Base-by-base conservation (phyloP, 2,113 vertebrate genomes). In the Sakesphorus luctuosus region DNA sequence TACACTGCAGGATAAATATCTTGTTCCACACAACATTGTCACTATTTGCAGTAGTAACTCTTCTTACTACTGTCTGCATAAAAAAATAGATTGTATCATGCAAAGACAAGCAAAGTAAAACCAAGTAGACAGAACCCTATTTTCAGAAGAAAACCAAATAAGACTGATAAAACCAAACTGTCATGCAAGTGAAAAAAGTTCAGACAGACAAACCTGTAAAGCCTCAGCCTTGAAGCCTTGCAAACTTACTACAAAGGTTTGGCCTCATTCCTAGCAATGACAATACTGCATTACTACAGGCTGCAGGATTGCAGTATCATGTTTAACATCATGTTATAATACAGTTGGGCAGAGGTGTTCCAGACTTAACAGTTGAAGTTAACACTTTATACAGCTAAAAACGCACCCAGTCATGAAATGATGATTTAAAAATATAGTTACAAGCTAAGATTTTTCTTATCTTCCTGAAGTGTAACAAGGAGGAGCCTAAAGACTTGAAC, bases 261-360 rank as follows among this genome's bases (percentile, higher is more conserved):
- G 68, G 28, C 7, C 11, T 26, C 1, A 0, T 29, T 78, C 21
- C 7, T 79, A 40, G 3, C 8, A 74, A 17, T 29, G 21, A 2
- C 12, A 52, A 28, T 23, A 33, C 24, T 4, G 3, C 6, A 43
- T 63, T 36, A 43, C 29, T 58, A 21, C 25, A 29, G 6, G 16
- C 11, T 63, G 28, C 29, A 38, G 11, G 24, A n/a, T 63, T 63
- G 40, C 13, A 52, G 20, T 17, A 79, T 29, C 29, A 29, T 16
- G 11, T 35, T 50, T 72, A 38, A 44, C 10, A 23, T 38, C 10
- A 47, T 75, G 11, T 10, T 33, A 62, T 20, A 56, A 56, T 67
- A 4, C 18, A 78, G 7, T 5, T 53, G 19, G 14, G 23, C 23
- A 84, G 35, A 88, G 4, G 6, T 5, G 1, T 71, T 53, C n/a